Conservation (phyloP, 1,140 invertebrate genomes). For the Heterodera carotae region DNA sequence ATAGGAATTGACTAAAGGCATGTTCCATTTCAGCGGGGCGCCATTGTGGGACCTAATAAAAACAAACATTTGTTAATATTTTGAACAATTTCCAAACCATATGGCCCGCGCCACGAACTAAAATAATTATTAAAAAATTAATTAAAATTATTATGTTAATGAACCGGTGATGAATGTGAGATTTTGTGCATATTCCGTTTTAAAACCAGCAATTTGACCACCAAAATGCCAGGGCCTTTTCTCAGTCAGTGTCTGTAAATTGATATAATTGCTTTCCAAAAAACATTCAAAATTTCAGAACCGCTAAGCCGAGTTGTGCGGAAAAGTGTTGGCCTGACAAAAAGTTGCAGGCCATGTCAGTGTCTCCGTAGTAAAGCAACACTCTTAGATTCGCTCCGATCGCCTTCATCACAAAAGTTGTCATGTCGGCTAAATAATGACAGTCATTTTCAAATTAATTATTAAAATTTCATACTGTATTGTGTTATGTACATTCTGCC, state of each 20-base stretch:
- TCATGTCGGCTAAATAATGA: slow-evolving; percentile 52
- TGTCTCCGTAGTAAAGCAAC: slow-evolving; percentile 71
- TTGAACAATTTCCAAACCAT: slow-evolving; percentile 65
- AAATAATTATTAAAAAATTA: neutral
- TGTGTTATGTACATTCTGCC: slow-evolving; percentile 37
- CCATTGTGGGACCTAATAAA: slow-evolving; percentile 66
- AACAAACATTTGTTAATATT: neutral
- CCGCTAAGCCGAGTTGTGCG: slow-evolving; percentile 44
- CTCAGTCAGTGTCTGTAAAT: slow-evolving; percentile 35
- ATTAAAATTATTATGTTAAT: slow-evolving; percentile 8
- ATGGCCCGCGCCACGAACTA: slow-evolving; percentile 65
- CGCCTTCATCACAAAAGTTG: slow-evolving; percentile 54
- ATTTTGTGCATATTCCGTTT: slow-evolving; percentile 55
- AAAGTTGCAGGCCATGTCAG: slow-evolving; percentile 71
- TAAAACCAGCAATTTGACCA: slow-evolving; percentile 59
- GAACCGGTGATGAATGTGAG: slow-evolving; percentile 55
- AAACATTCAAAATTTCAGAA: slow-evolving; percentile 7
- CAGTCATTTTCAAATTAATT: slow-evolving; percentile 44
- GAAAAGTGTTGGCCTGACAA: slow-evolving; percentile 64
- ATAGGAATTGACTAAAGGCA: slow-evolving; percentile 66
- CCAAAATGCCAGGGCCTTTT: slow-evolving; percentile 59
- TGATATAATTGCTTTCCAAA: neutral
- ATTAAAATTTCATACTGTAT: slow-evolving; percentile 35
- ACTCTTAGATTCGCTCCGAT: slow-evolving; percentile 61
- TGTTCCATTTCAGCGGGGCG: slow-evolving; percentile 67